Evolutionary conservation across 2,113 vertebrate species (phyloP), one percentile per base, ranked within the genome.

Genomic region (Nansenia antarctica): DNA sequence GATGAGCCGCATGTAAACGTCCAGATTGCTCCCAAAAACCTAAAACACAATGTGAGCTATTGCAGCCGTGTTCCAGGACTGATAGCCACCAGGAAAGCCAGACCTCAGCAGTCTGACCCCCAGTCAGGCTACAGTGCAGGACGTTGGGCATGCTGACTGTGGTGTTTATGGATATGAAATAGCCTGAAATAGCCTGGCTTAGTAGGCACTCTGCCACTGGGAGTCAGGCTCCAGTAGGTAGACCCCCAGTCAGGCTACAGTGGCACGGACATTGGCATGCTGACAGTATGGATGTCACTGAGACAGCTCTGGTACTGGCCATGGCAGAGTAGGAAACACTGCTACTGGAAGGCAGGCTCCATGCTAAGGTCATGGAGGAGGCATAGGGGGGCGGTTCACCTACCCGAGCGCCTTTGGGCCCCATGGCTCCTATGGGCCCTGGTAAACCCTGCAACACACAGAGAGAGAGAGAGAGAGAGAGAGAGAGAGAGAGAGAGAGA

Each of bases 371-470:
- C 26, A 69, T 53, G 49, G 34, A 54, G 49, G 45, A 3, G 9
- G 18, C 30, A 45, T 9, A 34, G 24, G 39, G 32, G 6, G 30
- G 22, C 14, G 26, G 37, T 30, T n/a, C 29, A 92, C 96, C 95
- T 94, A 99, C 98, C 95, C 95, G 92, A 85, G 88, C 88, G 79
- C 98, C 97, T 95, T 99, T 99, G 55, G 95, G 95, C 84, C 98
- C 98, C 72, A 90, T 39, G 58, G 94, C 94, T 85, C 98, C 98
- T 95, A 98, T 79, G 12, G 95, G 96, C 79, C 98, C 98, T 76
- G 97, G 98, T 89, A 99, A 94, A 69, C 98, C 98, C 98, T 99
- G 84, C 72, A 94, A 95, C 60, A 92, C 66, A 93, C 85, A 3
- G 30, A 32, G 4, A 7, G 12, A 54, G 30, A 49, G 29, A 53